Conservation (phyloP, 2,797 vertebrate species). For the Platalea minor region DNA sequence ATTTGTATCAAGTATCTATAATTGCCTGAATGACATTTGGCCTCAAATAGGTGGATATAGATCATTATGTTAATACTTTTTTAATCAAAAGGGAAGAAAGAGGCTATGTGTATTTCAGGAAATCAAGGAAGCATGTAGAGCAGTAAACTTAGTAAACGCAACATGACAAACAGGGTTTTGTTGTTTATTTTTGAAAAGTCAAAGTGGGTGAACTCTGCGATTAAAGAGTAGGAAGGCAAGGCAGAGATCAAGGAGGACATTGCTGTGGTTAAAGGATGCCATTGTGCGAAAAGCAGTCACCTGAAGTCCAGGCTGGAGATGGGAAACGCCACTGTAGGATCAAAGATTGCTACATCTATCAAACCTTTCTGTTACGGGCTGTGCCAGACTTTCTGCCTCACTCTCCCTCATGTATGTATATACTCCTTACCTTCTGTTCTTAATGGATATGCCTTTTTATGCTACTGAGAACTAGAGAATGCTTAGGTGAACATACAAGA, state of each 20-base stretch:
- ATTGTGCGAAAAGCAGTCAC: neutral
- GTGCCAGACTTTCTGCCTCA: neutral
- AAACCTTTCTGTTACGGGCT: neutral
- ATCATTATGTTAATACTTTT: neutral
- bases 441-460: neutral
- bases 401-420: neutral
- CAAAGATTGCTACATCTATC: neutral
- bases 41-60: neutral
- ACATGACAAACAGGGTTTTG: neutral
- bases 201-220: neutral
- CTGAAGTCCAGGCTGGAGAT: neutral
- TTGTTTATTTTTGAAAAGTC: neutral
- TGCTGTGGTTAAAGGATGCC: neutral
- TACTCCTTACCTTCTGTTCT: neutral
- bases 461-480: neutral
- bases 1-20: neutral
- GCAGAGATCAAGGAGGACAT: neutral
- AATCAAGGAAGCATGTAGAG: neutral
- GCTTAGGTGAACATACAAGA: neutral
- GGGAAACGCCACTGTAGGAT: neutral
- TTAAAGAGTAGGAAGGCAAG: neutral
- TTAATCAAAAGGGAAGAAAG: neutral
- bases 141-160: neutral
- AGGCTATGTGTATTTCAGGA: neutral
- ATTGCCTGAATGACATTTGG: neutral